These are phyloP conservation scores for Phoeniculus purpureus DNA, from an alignment of 2,797 vertebrate genomes.

Conservation along the genomic window DNA sequence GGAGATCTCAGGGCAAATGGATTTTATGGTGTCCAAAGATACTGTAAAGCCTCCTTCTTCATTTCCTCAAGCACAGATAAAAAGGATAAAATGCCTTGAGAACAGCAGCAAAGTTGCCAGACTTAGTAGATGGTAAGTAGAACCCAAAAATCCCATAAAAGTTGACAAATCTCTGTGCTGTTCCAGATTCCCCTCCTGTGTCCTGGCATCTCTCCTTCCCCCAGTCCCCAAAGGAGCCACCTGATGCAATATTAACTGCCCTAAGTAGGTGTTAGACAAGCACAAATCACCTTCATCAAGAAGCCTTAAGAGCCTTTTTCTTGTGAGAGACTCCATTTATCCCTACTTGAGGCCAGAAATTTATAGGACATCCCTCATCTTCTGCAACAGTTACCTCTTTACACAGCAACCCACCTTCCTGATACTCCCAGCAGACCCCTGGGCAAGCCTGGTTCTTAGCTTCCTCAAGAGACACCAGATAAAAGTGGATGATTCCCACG, in stretches of 20 bases:
- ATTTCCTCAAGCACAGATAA: not conserved
- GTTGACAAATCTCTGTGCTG: not conserved
- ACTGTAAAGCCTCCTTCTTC: not conserved
- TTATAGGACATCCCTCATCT: not conserved
- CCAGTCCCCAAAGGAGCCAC: not conserved
- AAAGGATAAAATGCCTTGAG: not conserved
- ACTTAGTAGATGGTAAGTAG: not conserved
- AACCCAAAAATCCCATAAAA: not conserved
- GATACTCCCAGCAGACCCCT: fast-evolving
- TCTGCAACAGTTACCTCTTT: not conserved
- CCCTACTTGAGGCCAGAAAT: not conserved
- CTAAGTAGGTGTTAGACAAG: not conserved
- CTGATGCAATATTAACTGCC: not conserved
- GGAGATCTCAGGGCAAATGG: not conserved
- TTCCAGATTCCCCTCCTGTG: not conserved
- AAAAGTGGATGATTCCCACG: not conserved
- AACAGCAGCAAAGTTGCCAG: not conserved
- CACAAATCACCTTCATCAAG: not conserved
- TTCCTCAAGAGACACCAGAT: not conserved
- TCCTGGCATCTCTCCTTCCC: not conserved
- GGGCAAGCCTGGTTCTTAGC: not conserved
- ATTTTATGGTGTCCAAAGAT: not conserved
- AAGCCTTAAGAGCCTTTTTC: not conserved
- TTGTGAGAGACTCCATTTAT: not conserved
- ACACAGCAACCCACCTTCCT: not conserved